Percentiles rank a stretch among this genome's conserved stretches.
Evolutionary conservation across 2,113 vertebrate species (phyloP).

Genomic region (Hippocampus guttulatus): DNA sequence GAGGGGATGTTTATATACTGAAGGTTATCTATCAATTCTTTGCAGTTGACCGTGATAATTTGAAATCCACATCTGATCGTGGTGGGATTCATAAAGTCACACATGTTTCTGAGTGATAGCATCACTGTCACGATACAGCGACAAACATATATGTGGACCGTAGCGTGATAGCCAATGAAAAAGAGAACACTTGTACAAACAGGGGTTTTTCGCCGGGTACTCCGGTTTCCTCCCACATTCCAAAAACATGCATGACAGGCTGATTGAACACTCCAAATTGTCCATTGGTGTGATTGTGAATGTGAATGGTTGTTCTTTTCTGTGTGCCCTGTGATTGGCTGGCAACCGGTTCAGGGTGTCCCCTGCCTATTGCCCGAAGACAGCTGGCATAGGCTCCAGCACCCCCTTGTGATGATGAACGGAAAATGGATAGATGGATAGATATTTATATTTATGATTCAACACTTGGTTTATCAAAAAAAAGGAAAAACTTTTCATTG

Average conservation of each 20-base stretch:
- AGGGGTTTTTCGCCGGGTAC: too few species aligned
- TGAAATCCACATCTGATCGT: background rate
- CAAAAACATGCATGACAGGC: too few species aligned
- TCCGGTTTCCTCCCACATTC: too few species aligned
- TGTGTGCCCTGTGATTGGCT: too few species aligned
- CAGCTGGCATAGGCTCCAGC: too few species aligned
- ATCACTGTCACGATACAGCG: background rate
- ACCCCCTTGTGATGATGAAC: too few species aligned
- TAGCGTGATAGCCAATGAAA: background rate
- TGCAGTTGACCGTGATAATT: slow-evolving; percentile 10
- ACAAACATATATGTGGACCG: background rate
- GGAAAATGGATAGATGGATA: too few species aligned
- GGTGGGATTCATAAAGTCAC: background rate
- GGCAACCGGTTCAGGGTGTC: too few species aligned
- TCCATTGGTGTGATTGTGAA: too few species aligned
- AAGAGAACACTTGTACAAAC: background rate
- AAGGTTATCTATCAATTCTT: slow-evolving; percentile 23
- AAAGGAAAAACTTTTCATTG: background rate
- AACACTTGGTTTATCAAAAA: background rate
- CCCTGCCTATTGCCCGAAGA: too few species aligned
- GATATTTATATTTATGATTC: background rate
- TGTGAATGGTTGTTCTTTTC: too few species aligned
- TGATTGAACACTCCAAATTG: too few species aligned
- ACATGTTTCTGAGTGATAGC: background rate
- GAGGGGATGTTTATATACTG: slow-evolving; percentile 25